Evolutionary conservation across 1,140 invertebrate species (phyloP).

Genomic region (Drosophila sproati): DNA sequence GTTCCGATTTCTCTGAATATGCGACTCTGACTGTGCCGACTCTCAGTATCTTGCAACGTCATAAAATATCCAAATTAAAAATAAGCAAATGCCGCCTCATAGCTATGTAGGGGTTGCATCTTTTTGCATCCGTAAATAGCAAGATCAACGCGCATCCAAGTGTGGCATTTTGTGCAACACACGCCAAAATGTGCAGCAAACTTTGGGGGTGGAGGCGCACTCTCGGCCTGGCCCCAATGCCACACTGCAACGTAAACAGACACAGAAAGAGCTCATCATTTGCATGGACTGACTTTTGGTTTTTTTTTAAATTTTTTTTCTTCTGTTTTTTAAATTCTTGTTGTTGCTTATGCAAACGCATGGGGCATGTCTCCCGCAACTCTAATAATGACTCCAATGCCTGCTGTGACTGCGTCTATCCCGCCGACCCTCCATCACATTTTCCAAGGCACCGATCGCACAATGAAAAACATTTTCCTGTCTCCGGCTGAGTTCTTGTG

Average conservation of each 20-base stretch:
- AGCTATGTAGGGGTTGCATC: conserved; percentile 75
- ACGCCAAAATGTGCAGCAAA: conserved; percentile 63
- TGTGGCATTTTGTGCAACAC: conserved; percentile 78
- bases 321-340: conserved; percentile 1
- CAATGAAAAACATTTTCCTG: conserved; percentile 82
- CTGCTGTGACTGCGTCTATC: conserved; percentile 18
- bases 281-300: conserved; percentile 49
- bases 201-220: conserved; percentile 8
- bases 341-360: conserved; percentile 75
- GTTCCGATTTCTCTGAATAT: conserved; percentile 1
- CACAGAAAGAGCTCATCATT: conserved; percentile 46
- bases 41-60: conserved; percentile 25
- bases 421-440: conserved; percentile 34
- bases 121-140: conserved; percentile 59
- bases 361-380: conserved; percentile 81
- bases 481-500: conserved; percentile 39
- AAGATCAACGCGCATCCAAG: conserved; percentile 48
- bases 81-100: conserved; percentile 61
- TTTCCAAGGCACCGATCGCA: conserved; percentile 62
- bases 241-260: conserved; percentile 6
- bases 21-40: background rate
- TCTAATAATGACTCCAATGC: conserved; percentile 69
- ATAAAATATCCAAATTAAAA: conserved; percentile 73
- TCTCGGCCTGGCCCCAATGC: conserved; percentile 13
- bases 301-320: conserved; percentile 41